A percentile compares a stretch with the other conserved stretches of the same genome.
phyloP scores from a whole-genome alignment of 35 echinoderm and acorn worm genomes.

The Patiria miniata region DNA sequence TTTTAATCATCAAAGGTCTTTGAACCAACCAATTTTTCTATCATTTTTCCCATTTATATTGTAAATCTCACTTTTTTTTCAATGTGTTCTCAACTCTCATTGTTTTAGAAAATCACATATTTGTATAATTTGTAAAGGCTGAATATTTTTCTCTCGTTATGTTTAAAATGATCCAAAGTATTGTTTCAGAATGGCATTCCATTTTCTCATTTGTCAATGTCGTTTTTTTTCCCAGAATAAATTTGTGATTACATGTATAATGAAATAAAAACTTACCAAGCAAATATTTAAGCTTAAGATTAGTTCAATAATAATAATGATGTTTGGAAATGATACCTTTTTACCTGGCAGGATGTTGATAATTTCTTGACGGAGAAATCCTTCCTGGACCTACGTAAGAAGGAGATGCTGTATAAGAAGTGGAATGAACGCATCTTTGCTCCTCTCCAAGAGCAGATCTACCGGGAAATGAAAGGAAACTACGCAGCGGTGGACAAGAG shows the following conservation, averaged over 20 bases:
- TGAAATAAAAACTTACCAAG: background rate
- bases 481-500: conserved; percentile 76
- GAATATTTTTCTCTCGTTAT: too few species aligned
- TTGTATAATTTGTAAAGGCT: too few species aligned
- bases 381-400: conserved; percentile 89
- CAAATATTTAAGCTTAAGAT: background rate
- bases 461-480: conserved; percentile 72
- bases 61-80: too few species aligned
- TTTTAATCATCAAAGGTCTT: too few species aligned
- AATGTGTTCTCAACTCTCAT: too few species aligned
- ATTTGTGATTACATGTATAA: background rate
- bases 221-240: too few species aligned
- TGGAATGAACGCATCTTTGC: conserved; percentile 88
- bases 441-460: conserved; percentile 73
- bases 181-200: too few species aligned
- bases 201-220: too few species aligned
- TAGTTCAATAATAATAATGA: background rate
- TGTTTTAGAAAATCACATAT: too few species aligned
- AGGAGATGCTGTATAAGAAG: conserved; percentile 98
- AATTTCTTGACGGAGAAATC: conserved; percentile 81
- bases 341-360: conserved; percentile 74
- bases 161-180: too few species aligned
- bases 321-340: background rate
- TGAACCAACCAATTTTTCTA: too few species aligned
- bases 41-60: too few species aligned